Conservation (phyloP, 2,797 vertebrate species). For the Cuculus canorus region DNA sequence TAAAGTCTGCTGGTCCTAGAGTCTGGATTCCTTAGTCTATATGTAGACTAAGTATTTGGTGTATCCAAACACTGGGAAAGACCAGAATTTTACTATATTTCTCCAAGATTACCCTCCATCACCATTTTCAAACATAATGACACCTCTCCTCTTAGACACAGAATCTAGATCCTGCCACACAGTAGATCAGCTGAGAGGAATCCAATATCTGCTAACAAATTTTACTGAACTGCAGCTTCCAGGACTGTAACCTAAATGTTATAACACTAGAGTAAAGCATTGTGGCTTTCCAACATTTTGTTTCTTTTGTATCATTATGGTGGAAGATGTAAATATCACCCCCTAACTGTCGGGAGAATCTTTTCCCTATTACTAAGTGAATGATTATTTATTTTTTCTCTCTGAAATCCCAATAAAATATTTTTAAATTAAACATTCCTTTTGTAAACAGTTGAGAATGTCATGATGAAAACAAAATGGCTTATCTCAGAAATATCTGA, state of each 20-base stretch:
- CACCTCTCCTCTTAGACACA: background rate
- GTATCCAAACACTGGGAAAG: background rate
- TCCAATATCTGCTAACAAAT: background rate
- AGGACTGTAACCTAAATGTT: background rate
- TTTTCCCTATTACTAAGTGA: rapidly evolving
- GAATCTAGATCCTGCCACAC: background rate
- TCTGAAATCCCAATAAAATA: background rate
- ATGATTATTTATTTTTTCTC: background rate
- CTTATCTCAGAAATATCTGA: background rate
- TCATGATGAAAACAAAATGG: background rate
- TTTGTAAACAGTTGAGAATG: background rate
- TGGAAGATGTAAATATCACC: background rate
- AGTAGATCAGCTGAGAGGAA: background rate
- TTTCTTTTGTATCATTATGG: background rate
- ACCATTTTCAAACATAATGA: background rate
- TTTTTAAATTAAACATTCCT: background rate
- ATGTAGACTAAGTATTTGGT: background rate
- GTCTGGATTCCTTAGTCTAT: background rate
- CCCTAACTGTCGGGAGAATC: background rate
- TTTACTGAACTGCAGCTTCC: background rate
- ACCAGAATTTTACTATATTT: background rate
- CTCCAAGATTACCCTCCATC: background rate
- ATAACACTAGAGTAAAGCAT: background rate
- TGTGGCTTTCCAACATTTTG: background rate
- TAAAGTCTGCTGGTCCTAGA: background rate